These are phyloP conservation scores for Clupea harengus DNA, from an alignment of 2,113 vertebrate species.

Conservation along the genomic window DNA sequence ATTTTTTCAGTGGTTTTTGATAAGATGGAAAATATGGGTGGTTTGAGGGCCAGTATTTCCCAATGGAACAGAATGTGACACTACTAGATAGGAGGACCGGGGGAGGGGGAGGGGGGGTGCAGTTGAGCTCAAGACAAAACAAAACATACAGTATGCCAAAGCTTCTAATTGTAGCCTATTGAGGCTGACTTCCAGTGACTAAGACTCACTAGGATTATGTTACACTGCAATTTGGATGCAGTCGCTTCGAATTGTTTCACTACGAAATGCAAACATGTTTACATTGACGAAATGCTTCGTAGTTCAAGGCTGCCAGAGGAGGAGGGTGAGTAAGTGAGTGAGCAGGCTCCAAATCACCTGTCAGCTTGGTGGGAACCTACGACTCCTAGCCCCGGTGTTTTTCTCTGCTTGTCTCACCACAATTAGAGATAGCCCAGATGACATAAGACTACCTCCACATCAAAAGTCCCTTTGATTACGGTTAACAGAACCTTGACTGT, in stretches of 20 bases:
- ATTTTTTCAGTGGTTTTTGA: constrained; percentile 23
- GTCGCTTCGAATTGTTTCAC: too few relatives aligned
- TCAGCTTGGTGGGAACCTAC: constrained; percentile 21
- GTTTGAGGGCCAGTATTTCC: constrained; percentile 21
- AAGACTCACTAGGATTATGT: neutral
- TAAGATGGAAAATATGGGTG: constrained; percentile 8
- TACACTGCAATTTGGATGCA: constrained; percentile 35
- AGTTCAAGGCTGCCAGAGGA: too few relatives aligned
- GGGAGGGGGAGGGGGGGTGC: neutral
- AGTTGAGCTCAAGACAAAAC: neutral
- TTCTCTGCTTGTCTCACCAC: neutral
- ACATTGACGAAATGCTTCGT: too few relatives aligned
- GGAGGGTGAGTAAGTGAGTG: neutral
- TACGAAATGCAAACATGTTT: too few relatives aligned
- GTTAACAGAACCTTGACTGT: constrained; percentile 30
- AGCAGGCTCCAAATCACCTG: constrained; percentile 25
- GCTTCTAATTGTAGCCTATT: constrained; percentile 19
- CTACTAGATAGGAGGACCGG: constrained; percentile 6
- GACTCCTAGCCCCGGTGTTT: neutral
- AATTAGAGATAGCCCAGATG: constrained; percentile 36
- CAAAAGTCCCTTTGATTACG: constrained; percentile 41
- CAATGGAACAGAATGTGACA: constrained; percentile 34
- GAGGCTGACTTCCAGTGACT: neutral
- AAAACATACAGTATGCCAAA: neutral
- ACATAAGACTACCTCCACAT: constrained; percentile 22